Percentiles rank a stretch among this genome's conserved stretches.
phyloP scores from a whole-genome alignment of 2,113 vertebrate genomes.

The Ictalurus furcatus region DNA sequence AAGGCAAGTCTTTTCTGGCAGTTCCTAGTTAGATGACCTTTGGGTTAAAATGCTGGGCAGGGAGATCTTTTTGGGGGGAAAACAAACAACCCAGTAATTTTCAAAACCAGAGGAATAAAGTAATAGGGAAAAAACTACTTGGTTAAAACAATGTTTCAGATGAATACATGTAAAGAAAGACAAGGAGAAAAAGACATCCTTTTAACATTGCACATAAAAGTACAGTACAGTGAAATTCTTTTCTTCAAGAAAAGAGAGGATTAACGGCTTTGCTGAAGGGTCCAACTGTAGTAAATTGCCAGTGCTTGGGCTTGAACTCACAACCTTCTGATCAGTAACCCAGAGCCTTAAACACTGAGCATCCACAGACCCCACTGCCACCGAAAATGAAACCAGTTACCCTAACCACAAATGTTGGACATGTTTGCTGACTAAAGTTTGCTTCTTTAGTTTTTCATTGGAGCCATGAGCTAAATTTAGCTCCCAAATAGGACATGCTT shows the following conservation, averaged over 20 bases:
- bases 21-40: background rate
- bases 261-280: background rate
- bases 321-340: background rate
- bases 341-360: background rate
- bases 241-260: background rate
- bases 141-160: background rate
- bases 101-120: background rate
- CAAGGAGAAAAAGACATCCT: background rate
- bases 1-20: constrained; percentile 15
- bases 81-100: background rate
- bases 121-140: background rate
- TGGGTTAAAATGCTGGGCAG: background rate
- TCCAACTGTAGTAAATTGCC: background rate
- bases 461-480: background rate
- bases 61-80: background rate
- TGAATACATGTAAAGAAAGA: background rate
- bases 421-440: background rate
- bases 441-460: background rate
- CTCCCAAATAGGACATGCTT: background rate
- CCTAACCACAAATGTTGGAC: background rate
- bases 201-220: background rate
- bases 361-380: background rate
- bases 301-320: background rate
- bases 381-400: background rate
- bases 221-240: background rate